These are phyloP conservation scores for Trididemnum nubilum DNA, from an alignment of 23 tunicate genomes.

Conservation along the genomic window DNA sequence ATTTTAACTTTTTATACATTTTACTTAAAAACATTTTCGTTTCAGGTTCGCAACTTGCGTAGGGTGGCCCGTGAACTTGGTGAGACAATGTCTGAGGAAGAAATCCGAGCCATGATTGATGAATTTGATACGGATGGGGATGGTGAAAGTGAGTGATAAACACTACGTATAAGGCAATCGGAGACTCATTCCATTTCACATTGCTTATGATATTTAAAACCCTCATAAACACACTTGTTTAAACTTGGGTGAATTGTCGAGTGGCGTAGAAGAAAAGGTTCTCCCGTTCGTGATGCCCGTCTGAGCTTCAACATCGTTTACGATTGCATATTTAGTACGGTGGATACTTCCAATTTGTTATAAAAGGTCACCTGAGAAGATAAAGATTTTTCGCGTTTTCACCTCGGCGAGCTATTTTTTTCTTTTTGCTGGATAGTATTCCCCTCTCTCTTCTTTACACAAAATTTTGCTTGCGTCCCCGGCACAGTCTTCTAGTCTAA, in stretches of 20 bases:
- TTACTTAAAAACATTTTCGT: background rate
- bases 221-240: too few species aligned
- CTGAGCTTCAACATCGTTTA: too few species aligned
- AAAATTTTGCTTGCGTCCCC: background rate
- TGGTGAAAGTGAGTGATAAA: conserved; percentile 89
- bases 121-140: conserved; percentile 97
- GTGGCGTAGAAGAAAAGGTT: too few species aligned
- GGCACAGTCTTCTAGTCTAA: background rate
- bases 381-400: background rate
- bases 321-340: too few species aligned
- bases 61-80: conserved; percentile 94
- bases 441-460: background rate
- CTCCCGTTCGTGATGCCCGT: too few species aligned
- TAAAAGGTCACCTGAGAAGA: background rate
- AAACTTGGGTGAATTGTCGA: too few species aligned
- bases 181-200: too few species aligned
- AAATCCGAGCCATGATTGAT: conserved; percentile 94
- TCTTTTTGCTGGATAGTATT: background rate
- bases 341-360: too few species aligned
- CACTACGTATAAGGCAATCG: too few species aligned
- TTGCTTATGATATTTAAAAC: too few species aligned
- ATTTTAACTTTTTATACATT: background rate
- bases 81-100: conserved; percentile 94
- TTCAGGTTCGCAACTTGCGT: conserved; percentile 78
- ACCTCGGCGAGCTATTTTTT: too few species aligned